A percentile compares a stretch with the other conserved stretches of the same genome.
Evolutionary conservation across 2,113 vertebrate genomes (phyloP).

Genomic region (Nettapus auritus): DNA sequence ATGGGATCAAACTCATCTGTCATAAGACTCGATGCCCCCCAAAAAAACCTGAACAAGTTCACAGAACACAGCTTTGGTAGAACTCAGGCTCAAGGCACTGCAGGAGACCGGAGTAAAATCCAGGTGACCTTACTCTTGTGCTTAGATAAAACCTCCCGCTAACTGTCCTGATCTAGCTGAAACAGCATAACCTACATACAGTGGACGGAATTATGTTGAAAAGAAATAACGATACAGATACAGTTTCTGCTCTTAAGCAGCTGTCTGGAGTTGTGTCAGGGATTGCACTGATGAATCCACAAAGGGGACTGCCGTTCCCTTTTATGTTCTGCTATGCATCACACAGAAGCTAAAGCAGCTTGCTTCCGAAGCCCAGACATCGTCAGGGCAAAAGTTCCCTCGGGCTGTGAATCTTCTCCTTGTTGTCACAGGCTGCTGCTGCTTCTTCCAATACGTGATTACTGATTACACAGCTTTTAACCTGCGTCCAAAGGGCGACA

Average conservation of each 20-base stretch:
- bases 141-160: neutral
- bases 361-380: neutral
- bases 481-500: neutral
- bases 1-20: neutral
- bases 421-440: neutral
- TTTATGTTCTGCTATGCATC: neutral
- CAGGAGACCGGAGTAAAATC: neutral
- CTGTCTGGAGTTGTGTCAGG: neutral
- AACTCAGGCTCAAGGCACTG: neutral
- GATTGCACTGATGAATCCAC: neutral
- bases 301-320: neutral
- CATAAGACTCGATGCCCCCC: neutral
- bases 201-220: neutral
- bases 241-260: neutral
- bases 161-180: neutral
- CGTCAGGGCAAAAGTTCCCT: neutral
- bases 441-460: rapidly evolving
- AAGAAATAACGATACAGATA: neutral
- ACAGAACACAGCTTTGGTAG: neutral
- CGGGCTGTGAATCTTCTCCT: neutral
- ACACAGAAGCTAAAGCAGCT: neutral
- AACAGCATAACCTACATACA: neutral
- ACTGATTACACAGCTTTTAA: neutral
- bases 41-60: neutral
- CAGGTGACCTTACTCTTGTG: neutral